Base-by-base conservation (phyloP, 2,113 vertebrate genomes). In the Pseudolaguvia tuberculata region DNA sequence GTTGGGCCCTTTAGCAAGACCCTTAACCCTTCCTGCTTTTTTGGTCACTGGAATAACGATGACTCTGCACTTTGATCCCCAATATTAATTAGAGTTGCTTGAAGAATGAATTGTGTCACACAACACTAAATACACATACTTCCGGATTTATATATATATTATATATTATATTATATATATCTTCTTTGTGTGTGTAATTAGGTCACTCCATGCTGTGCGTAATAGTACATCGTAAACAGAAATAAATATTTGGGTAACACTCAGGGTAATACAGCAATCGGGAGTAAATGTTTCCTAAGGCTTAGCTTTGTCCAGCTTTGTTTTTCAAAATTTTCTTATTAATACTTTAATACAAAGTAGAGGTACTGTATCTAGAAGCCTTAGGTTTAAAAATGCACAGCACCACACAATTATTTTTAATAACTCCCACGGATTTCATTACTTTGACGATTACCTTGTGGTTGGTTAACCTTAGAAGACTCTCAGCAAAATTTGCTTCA, bases 301-400 rank as follows among this genome's bases (percentile, higher is more conserved):
- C 31, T 59, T 45, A 25, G 59, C n/a, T 52, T 73, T 78, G 71
- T 29, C 21, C 21, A 57, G 70, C 65, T 63, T 70, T 69, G 48
- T 67, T 68, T 21, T 50, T 23, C 7, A 35, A n/a, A 45, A 45
- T 73, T 73, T 52, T 35, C 8, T 21, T 9, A 63, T 35, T n/a
- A n/a, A n/a, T n/a, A n/a, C 21, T 53, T 61, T 2, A 39, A 31
- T 52, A 52, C 13, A 63, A 42, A 63, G 29, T 15, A 21, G 14
- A 35, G 20, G 15, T 31, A 62, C 35, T n/a, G 21, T 65, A 17
- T n/a, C 62, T 14, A 63, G 31, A 61, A 53, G 25, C 23, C 35
- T 20, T n/a, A 17, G 11, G 13, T 23, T 9, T 15, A 25, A 23
- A 1, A 56, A 25, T 21, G 14, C 1, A 1, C 31, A 15, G 25